phyloP scores from a whole-genome alignment of 2,797 vertebrate genomes.

The Micrastur ruficollis region DNA sequence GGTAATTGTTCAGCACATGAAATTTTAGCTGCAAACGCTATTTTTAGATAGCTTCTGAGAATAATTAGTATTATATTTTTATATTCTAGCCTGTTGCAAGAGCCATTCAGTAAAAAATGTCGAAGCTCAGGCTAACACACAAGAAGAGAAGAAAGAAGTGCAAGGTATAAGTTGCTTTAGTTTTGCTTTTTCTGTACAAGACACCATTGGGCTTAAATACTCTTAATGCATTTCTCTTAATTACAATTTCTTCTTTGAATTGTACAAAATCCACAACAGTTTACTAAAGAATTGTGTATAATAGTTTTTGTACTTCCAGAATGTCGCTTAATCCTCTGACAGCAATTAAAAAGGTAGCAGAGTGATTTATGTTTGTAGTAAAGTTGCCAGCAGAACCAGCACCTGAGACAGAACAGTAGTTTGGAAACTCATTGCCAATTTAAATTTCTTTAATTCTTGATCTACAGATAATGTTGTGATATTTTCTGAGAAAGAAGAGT shows the following conservation, averaged over 20 bases:
- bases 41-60: neutral
- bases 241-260: neutral
- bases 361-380: neutral
- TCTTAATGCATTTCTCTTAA: neutral
- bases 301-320: neutral
- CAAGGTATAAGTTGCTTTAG: slow-evolving; percentile 79
- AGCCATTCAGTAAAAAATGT: slow-evolving; percentile 90
- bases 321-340: neutral
- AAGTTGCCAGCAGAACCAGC: neutral
- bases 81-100: slow-evolving; percentile 86
- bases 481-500: slow-evolving; percentile 95
- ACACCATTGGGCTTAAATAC: neutral
- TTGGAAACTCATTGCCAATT: neutral
- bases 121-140: slow-evolving; percentile 86
- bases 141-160: slow-evolving; percentile 93
- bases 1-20: slow-evolving; percentile 74
- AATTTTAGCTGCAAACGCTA: neutral
- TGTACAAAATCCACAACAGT: neutral
- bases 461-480: slow-evolving; percentile 89
- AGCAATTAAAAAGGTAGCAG: neutral
- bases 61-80: slow-evolving; percentile 2
- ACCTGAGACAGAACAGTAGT: neutral
- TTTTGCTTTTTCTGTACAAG: neutral
- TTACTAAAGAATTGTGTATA: neutral
- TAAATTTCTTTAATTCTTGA: neutral